A percentile compares a stretch with the other conserved stretches of the same genome.
These are phyloP conservation scores for Piliocolobus tephrosceles DNA, from an alignment of 2,113 vertebrate genomes.

Conservation along the genomic window DNA sequence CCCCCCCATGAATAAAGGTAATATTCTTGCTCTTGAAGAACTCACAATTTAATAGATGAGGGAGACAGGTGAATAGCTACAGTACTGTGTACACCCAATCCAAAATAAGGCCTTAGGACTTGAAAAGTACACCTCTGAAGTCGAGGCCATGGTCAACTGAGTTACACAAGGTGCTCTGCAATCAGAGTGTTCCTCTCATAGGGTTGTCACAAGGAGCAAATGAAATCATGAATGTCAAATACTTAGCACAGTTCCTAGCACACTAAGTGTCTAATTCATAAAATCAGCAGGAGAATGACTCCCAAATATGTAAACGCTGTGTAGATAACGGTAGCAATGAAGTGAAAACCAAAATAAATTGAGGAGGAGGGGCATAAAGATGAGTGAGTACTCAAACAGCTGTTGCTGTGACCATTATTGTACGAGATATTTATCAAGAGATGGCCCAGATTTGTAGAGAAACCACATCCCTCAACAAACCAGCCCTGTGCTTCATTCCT, in stretches of 20 bases:
- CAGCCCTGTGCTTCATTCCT: background rate
- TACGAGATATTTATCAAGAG: background rate
- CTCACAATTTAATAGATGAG: background rate
- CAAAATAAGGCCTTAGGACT: background rate
- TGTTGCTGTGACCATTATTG: background rate
- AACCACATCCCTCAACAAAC: background rate
- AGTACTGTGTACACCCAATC: background rate
- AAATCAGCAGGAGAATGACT: background rate
- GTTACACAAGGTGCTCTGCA: background rate
- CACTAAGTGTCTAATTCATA: background rate
- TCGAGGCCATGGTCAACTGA: background rate
- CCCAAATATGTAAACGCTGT: background rate
- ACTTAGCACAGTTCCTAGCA: background rate
- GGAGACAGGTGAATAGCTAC: background rate
- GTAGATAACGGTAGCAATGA: background rate
- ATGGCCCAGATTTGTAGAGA: background rate
- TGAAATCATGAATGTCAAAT: background rate
- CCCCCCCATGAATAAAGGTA: background rate
- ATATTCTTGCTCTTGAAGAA: background rate
- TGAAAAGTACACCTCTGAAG: background rate
- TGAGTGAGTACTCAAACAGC: background rate
- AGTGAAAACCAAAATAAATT: background rate
- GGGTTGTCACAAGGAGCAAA: background rate
- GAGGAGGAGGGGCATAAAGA: background rate
- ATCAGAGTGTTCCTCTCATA: background rate